A percentile compares a stretch with the other conserved stretches of the same genome.
These are phyloP conservation scores for Jaculus jaculus DNA, from an alignment of 2,113 vertebrate genomes.

Conservation along the genomic window DNA sequence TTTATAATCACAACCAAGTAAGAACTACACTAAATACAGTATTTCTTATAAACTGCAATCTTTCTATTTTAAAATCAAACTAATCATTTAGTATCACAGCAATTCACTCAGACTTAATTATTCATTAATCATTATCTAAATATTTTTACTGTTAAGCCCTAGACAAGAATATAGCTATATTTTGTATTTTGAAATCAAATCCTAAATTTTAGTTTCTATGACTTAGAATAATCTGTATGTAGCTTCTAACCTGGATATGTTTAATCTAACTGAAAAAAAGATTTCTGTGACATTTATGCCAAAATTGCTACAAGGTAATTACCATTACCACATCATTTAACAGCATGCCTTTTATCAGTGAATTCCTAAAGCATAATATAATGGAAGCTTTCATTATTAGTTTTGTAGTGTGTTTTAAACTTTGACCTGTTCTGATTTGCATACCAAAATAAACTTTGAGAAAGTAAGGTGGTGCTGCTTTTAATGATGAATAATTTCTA, in stretches of 20 bases:
- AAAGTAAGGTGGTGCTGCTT: background rate
- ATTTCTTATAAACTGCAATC: background rate
- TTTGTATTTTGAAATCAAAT: constrained; percentile 2
- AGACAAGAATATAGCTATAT: background rate
- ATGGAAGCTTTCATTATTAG: background rate
- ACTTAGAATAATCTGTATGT: background rate
- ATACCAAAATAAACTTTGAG: background rate
- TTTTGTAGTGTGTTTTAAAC: constrained; percentile 9
- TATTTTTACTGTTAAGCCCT: background rate
- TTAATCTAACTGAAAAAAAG: background rate
- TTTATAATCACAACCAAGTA: background rate
- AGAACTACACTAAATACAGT: background rate
- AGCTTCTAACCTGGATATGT: background rate
- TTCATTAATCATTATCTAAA: background rate
- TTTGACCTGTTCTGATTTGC: background rate
- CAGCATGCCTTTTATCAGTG: background rate
- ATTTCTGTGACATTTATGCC: background rate
- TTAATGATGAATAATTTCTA: background rate
- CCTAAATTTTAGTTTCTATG: background rate
- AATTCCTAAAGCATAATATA: background rate
- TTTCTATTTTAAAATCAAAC: background rate
- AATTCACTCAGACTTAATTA: background rate
- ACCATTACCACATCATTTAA: background rate
- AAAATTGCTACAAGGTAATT: background rate
- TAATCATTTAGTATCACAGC: background rate